phyloP scores from a whole-genome alignment of 1,140 invertebrate genomes.

The Tetragonula clypearis region DNA sequence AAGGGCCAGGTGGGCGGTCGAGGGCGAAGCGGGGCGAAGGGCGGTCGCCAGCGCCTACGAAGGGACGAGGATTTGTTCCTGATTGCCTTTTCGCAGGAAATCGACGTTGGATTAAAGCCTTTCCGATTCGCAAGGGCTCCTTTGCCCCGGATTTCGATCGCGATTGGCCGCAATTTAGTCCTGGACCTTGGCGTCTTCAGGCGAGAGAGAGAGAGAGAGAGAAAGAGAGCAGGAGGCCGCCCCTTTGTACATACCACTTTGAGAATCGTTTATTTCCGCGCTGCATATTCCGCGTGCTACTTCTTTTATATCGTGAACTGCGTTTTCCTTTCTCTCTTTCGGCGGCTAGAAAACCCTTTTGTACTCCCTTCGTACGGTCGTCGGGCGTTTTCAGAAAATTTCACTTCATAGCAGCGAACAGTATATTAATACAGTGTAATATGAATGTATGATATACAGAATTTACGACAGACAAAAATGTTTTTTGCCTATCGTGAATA shows the following conservation, averaged over 20 bases:
- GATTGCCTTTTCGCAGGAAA: slow-evolving; percentile 66
- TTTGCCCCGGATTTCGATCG: slow-evolving; percentile 44
- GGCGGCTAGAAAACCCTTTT: too few species aligned
- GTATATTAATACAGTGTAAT: too few species aligned
- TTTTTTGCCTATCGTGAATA: too few species aligned
- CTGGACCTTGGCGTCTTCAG: slow-evolving; percentile 8
- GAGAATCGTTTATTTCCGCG: slow-evolving; percentile 17
- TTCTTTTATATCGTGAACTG: too few species aligned
- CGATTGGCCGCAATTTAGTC: slow-evolving; percentile 34
- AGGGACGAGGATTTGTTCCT: slow-evolving; percentile 60
- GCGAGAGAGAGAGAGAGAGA: background rate
- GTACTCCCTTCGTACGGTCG: too few species aligned
- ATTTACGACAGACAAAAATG: too few species aligned
- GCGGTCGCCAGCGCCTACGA: background rate
- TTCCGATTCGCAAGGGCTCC: slow-evolving; percentile 37
- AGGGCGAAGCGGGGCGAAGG: background rate
- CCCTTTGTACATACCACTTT: background rate
- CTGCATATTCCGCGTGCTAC: background rate
- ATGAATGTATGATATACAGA: too few species aligned
- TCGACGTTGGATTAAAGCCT: slow-evolving; percentile 64
- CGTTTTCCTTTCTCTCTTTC: background rate
- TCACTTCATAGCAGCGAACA: too few species aligned
- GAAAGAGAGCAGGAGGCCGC: too few species aligned
- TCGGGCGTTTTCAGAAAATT: too few species aligned
- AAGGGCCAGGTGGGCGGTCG: slow-evolving; percentile 8